phyloP scores from a whole-genome alignment of 2,888 invertebrate genomes.

The Pammene aurita region DNA sequence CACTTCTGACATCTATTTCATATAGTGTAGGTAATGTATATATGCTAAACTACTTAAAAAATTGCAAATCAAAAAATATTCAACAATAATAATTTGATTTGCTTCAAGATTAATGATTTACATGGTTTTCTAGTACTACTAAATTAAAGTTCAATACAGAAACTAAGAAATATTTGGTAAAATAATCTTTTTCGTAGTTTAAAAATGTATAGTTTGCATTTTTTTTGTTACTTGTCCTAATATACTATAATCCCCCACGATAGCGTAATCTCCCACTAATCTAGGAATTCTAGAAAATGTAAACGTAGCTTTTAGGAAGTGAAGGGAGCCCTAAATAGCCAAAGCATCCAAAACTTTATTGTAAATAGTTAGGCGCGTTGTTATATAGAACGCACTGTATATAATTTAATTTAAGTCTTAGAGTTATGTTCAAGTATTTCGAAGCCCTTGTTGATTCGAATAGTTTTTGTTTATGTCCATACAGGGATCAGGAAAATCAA shows the following conservation, averaged over 20 bases:
- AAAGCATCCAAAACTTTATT: constrained; percentile 80
- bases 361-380: constrained; percentile 70
- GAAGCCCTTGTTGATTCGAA: constrained; percentile 16
- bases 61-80: too few relatives aligned
- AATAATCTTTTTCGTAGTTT: too few relatives aligned
- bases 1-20: too few relatives aligned
- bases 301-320: constrained; percentile 45
- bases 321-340: constrained; percentile 74
- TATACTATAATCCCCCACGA: background rate
- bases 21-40: too few relatives aligned
- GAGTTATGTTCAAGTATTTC: constrained; percentile 37
- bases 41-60: too few relatives aligned
- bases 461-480: constrained; percentile 13
- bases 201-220: too few relatives aligned
- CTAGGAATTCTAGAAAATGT: constrained; percentile 50
- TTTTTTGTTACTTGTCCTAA: background rate
- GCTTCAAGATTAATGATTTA: too few relatives aligned
- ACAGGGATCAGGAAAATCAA: background rate
- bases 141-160: too few relatives aligned
- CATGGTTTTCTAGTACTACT: too few relatives aligned
- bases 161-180: too few relatives aligned
- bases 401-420: constrained; percentile 50
- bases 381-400: constrained; percentile 55
- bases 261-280: constrained; percentile 54
- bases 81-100: too few relatives aligned